Base-by-base conservation (phyloP, 1,140 invertebrate genomes). In the Pteromalus puparum region DNA sequence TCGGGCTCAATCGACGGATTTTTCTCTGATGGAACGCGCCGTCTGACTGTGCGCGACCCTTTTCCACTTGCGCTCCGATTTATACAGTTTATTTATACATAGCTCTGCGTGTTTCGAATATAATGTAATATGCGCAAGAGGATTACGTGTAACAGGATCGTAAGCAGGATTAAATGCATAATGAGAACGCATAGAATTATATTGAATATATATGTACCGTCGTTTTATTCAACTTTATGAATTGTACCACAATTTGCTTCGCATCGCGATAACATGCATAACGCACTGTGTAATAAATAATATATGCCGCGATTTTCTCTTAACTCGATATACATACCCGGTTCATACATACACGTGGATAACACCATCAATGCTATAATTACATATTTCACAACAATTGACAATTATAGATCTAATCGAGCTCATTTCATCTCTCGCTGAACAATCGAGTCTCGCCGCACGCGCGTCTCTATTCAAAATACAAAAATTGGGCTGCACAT, bases 181-280 rank as follows among this genome's bases (percentile, higher is more conserved):
- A 72, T 48, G 15, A 72, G 30, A 42, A 65, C 48, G 61, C 67
- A 24, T 65, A 26, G 12, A 74, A 61, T 42, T 82, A 4, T 75
- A 46, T 75, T 76, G 53, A 68, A 82, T 82, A 76, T 76, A 82
- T 76, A 76, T 61, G 53, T 61, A n/a, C 15, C 5, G 2, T 30
- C 1, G 42, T 73, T 84, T 83, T 84, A 84, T 61, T 84, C 68
- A 79, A 84, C 13, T 53, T 46, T 61, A 65, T 79, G n/a, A 73
- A 84, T 83, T 83, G 61, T 84, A 79, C 82, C 76, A 84, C 76
- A 84, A 79, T 79, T 53, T 78, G 15, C 30, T 67, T 82, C 68
- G 61, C 67, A 79, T 84, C 74, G 61, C 76, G 46, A 67, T 65
- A 83, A 80, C 76, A 74, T 74, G 48, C 76, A 34, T 34, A 84